phyloP scores from a whole-genome alignment of 2,888 invertebrate genomes.

The Melipona beecheii region DNA sequence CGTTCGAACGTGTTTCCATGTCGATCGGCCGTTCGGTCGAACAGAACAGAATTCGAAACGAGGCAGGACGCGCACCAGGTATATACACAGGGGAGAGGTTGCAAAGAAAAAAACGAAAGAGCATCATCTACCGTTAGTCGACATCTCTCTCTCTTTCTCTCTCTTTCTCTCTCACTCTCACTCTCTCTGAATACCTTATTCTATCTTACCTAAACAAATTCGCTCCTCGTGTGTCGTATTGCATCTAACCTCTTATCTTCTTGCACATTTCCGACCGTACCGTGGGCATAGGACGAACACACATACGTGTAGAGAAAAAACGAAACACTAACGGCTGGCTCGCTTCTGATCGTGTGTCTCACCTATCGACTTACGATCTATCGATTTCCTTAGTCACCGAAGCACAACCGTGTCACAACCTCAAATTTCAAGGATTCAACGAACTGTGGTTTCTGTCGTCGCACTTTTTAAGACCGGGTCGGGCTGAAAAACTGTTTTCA shows the following conservation, averaged over 20 bases:
- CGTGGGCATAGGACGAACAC: background rate
- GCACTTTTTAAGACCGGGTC: constrained; percentile 7
- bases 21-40: background rate
- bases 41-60: constrained; percentile 33
- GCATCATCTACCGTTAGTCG: constrained; percentile 25
- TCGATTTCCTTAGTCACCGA: constrained; percentile 48
- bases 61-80: constrained; percentile 6
- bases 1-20: constrained; percentile 16
- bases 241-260: constrained; percentile 32
- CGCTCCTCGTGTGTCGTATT: constrained; percentile 29
- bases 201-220: constrained; percentile 43
- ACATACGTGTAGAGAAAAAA: constrained; percentile 19
- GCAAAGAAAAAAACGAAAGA: constrained; percentile 8
- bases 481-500: constrained; percentile 12
- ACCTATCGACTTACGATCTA: constrained; percentile 49
- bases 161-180: no score
- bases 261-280: constrained; percentile 41
- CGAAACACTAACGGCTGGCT: constrained; percentile 13
- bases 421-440: constrained; percentile 41
- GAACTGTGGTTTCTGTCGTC: constrained; percentile 1
- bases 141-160: background rate
- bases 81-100: background rate
- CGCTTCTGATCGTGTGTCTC: constrained; percentile 40
- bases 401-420: constrained; percentile 58
- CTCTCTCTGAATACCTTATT: background rate